Base-by-base conservation (phyloP, 2,888 invertebrate species). In the Agonopterix subpropinquella region DNA sequence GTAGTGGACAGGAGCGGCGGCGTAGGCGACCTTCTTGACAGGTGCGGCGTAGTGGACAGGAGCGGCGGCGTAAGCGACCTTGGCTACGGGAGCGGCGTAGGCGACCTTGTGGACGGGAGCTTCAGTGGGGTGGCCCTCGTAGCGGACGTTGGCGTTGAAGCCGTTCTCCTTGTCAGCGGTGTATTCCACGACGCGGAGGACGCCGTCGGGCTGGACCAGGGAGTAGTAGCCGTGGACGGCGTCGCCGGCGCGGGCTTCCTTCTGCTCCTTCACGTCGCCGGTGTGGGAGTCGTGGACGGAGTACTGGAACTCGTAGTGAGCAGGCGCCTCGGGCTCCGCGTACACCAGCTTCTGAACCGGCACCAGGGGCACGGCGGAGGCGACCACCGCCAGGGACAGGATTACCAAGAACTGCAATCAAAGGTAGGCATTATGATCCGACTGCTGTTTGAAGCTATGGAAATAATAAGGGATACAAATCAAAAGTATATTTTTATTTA, bases 221-320 rank as follows among this genome's bases (percentile, higher is more conserved):
- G 88, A 86, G 75, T 88, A 88, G 13, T 79, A 82, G 53, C 88
- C 87, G 46, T 83, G 83, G 45, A 88, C 84, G 53, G 65, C 70
- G 62, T 88, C 81, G 3, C 86, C 86, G 53, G 67, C 61, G 57
- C 87, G 87, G 45, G 73, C 59, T 56, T 87, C 88, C 58, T 82
- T 74, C 69, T 88, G 88, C 59, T 86, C 73, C 65, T 89, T 89
- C 56, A 87, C 66, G 65, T 89, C 88, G 2, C 88, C 87, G 63
- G 65, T 80, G 64, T 80, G 80, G 1, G 65, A 60, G 56, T 88
- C 88, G 52, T 84, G 81, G 49, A 88, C 85, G 52, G 84, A 80
- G 74, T 87, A 87, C 15, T 69, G 65, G 73, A 77, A 86, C 48
- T 85, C 81, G 70, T 86, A 86, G 56, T 82, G 74, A 4, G 84